These are phyloP conservation scores for Eupithecia subfuscata DNA, from an alignment of 2,888 invertebrate species.

Conservation along the genomic window DNA sequence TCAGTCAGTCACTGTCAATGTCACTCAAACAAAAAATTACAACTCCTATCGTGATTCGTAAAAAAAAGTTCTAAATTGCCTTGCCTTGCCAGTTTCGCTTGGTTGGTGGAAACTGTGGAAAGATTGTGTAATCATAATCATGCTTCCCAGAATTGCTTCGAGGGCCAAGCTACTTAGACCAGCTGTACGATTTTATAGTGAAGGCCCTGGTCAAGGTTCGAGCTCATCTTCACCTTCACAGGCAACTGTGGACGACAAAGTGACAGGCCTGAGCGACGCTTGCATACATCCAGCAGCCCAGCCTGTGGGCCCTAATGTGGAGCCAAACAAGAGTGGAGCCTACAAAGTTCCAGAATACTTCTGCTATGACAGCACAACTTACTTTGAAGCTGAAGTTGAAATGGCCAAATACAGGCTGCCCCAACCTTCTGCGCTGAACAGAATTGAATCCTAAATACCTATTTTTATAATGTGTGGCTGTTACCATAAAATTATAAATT, in stretches of 20 bases:
- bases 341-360: constrained; percentile 96
- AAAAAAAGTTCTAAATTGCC: too few species aligned
- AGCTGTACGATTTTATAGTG: constrained; percentile 60
- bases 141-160: constrained; percentile 45
- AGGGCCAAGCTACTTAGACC: constrained; percentile 47
- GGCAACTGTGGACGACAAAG: constrained; percentile 62
- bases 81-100: not conserved
- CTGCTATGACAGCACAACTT: constrained; percentile 90
- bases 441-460: constrained; percentile 2
- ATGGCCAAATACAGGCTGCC: constrained; percentile 91
- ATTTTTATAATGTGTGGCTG: not conserved
- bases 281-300: constrained; percentile 80
- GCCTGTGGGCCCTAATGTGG: constrained; percentile 89
- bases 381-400: constrained; percentile 93
- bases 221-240: constrained; percentile 46
- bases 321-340: constrained; percentile 85
- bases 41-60: too few species aligned
- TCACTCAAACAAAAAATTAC: too few species aligned
- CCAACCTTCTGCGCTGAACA: constrained; percentile 87
- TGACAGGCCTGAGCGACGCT: constrained; percentile 86
- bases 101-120: not conserved
- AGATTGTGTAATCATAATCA: constrained; percentile 40
- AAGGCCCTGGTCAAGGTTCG: constrained; percentile 51
- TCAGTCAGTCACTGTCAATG: too few species aligned
- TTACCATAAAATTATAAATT: not conserved